phyloP scores from a whole-genome alignment of 2,113 vertebrate species.

The Cyphomyrus plagiostoma region DNA sequence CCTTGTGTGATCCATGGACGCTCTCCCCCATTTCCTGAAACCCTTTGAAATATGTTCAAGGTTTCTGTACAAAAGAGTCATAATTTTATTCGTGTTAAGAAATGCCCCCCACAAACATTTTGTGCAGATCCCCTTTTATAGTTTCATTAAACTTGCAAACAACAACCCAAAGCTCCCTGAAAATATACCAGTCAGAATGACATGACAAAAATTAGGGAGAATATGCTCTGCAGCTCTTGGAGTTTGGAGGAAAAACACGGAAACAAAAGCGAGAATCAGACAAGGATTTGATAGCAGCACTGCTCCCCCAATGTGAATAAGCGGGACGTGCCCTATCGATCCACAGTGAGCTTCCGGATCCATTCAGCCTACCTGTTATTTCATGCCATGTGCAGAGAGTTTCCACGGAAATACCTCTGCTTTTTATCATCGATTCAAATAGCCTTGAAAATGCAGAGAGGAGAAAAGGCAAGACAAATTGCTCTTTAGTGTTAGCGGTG shows the following conservation, averaged over 20 bases:
- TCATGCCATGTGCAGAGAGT: background rate
- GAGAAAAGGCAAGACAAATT: background rate
- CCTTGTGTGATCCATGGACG: background rate
- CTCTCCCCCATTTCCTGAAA: background rate
- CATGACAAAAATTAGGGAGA: background rate
- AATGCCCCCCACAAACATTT: background rate
- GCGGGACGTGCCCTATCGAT: background rate
- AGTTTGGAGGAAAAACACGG: background rate
- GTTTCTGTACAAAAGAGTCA: background rate
- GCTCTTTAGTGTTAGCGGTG: background rate
- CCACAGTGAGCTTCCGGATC: background rate
- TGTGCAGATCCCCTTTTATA: background rate
- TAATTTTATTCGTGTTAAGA: background rate
- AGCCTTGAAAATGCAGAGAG: background rate
- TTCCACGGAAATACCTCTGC: conserved; percentile 1
- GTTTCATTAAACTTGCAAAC: background rate
- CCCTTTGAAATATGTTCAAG: background rate
- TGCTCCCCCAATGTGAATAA: background rate
- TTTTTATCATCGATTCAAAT: background rate
- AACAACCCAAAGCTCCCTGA: background rate
- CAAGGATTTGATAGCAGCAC: no score
- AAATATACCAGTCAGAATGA: background rate
- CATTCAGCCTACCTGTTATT: background rate
- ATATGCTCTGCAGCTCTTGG: background rate
- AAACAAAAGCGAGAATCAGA: background rate